Evolutionary conservation across 2,113 vertebrate species (phyloP), one percentile per base, ranked within the genome.

Genomic region (Delphinus delphis): DNA sequence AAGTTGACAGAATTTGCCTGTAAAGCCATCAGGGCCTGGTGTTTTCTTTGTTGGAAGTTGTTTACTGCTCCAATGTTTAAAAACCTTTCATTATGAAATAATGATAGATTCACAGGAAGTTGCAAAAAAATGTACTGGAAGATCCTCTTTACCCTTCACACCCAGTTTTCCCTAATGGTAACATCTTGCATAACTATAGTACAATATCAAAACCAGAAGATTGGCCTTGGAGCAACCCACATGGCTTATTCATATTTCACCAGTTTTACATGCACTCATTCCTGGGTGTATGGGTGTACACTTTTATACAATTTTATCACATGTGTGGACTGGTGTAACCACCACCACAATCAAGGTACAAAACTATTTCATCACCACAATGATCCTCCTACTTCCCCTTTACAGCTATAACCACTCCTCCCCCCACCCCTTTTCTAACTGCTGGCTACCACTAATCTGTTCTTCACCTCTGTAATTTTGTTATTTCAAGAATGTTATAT

Each of bases 21-120:
- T 95, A 80, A 79, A 90, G 86, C 50, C 14, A 91, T 62, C 26
- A 70, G n/a, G 53, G 88, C 53, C 62, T 93, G 28, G 63, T 80
- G 26, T 41, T 79, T 79, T 71, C 26, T 79, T 79, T 63, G 63
- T 63, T 86, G 26, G 38, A 90, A 70, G 33, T 31, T 84, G 8
- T 74, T 95, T 95, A 81, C 79, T 84, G 60, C 92, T 47, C n/a
- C n/a, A 23, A 36, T 38, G 38, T 50, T 88, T 71, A 82, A 88
- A 74, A 67, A 55, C 28, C 28, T 60, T 38, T 76, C 26, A 25
- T 47, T 67, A 58, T 67, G 58, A 90, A 95, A 67, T 68, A 68
- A 84, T 67, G 50, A 63, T 33, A 90, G 87, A 55, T 20, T 90
- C 79, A 88, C 21, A 68, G 17, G 50, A 90, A 84, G 79, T 50